Conservation (phyloP, 2,797 vertebrate genomes). For the Fistularia tabacaria region DNA sequence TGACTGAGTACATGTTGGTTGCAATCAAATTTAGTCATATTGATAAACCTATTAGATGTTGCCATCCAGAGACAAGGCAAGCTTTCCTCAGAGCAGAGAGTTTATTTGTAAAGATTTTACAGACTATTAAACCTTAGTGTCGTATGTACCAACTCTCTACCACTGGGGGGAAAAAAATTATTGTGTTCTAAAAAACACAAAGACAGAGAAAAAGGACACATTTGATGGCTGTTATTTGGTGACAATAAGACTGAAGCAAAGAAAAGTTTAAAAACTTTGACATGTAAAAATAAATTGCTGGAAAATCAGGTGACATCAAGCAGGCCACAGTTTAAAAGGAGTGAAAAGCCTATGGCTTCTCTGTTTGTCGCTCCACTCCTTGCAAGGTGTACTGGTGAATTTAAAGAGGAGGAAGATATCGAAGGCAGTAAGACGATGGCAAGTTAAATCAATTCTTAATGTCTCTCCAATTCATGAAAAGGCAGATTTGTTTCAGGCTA, state of each 20-base stretch:
- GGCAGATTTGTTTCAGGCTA: conserved; percentile 13
- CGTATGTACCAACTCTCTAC: no score
- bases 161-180: no score
- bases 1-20: conserved; percentile 4
- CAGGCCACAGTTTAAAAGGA: not conserved
- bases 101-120: no score
- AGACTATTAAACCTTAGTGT: no score
- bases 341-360: not conserved
- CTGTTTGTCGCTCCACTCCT: not conserved
- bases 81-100: no score
- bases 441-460: conserved; percentile 9
- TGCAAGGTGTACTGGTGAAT: not conserved
- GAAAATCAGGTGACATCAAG: conserved; percentile 1
- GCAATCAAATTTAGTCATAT: conserved; percentile 2
- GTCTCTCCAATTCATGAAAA: conserved; percentile 19
- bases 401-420: conserved; percentile 7
- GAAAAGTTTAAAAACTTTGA: conserved; percentile 2
- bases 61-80: no score
- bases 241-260: conserved; percentile 3
- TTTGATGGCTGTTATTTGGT: conserved; percentile 16
- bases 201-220: conserved; percentile 9
- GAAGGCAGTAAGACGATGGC: conserved; percentile 13
- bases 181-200: conserved; percentile 38
- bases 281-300: not conserved
- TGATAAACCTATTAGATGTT: not conserved